phyloP scores from a whole-genome alignment of 2,888 invertebrate species.

The Cylloceria caligata region DNA sequence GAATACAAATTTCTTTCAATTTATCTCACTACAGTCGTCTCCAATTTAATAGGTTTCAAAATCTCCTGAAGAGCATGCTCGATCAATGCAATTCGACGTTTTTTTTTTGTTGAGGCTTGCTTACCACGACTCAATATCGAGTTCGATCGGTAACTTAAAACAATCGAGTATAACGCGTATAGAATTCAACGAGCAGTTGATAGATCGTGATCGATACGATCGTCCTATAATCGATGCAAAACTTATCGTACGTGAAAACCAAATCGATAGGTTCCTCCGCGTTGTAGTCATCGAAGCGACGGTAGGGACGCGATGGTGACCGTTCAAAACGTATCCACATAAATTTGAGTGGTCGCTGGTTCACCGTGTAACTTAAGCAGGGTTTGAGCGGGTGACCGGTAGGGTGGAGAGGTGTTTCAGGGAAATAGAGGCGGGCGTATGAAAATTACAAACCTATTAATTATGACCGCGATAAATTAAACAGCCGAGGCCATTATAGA shows the following conservation, averaged over 20 bases:
- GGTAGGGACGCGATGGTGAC: conserved; percentile 32
- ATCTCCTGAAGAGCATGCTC: conserved; percentile 1
- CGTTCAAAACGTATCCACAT: conserved; percentile 63
- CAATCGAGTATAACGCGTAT: too few relatives aligned
- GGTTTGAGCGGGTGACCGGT: conserved; percentile 44
- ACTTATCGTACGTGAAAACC: conserved; percentile 44
- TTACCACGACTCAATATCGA: too few relatives aligned
- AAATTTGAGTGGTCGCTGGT: conserved; percentile 62
- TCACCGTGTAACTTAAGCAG: conserved; percentile 69
- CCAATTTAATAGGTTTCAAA: conserved; percentile 14
- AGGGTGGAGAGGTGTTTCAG: conserved; percentile 39
- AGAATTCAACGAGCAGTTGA: neutral
- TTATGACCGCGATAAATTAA: conserved; percentile 85
- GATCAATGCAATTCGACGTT: too few relatives aligned
- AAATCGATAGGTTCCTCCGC: conserved; percentile 43
- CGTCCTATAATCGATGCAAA: conserved; percentile 34
- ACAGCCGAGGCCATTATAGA: conserved; percentile 84
- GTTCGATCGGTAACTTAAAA: too few relatives aligned
- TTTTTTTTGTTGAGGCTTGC: too few relatives aligned
- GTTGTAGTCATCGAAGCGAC: conserved; percentile 25
- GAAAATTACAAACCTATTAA: conserved; percentile 85
- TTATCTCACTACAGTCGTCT: neutral
- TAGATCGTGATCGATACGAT: conserved; percentile 27
- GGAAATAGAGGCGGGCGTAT: conserved; percentile 74
- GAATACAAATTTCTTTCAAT: too few relatives aligned